These are phyloP conservation scores for Cirrhinus molitorella DNA, from an alignment of 2,797 vertebrate species.

Conservation along the genomic window DNA sequence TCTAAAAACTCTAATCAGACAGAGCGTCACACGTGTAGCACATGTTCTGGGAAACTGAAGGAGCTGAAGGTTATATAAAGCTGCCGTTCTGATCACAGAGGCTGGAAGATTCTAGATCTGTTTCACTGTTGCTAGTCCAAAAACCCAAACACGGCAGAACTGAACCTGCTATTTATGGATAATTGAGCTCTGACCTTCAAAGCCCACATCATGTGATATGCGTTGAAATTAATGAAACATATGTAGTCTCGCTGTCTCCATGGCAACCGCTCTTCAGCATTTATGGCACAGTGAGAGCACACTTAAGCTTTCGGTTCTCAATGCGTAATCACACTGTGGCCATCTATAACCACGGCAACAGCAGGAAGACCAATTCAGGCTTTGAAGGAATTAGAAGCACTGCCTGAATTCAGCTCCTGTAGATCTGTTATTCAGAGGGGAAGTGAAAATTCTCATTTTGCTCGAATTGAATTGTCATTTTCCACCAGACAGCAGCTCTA, in stretches of 20 bases:
- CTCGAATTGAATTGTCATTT: constrained; percentile 8
- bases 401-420: background rate
- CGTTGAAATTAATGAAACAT: constrained; percentile 57
- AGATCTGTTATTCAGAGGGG: background rate
- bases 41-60: background rate
- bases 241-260: constrained; percentile 68
- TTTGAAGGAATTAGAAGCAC: constrained; percentile 27
- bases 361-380: constrained; percentile 32
- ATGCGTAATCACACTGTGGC: constrained; percentile 49
- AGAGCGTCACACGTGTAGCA: background rate
- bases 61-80: constrained; percentile 19
- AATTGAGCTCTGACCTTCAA: constrained; percentile 49
- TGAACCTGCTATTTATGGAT: constrained; percentile 34
- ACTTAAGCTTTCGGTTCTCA: constrained; percentile 49
- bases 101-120: background rate
- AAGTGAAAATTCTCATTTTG: background rate
- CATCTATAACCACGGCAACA: constrained; percentile 60
- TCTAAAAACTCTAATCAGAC: background rate
- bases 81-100: background rate
- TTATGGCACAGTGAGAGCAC: constrained; percentile 42
- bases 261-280: constrained; percentile 69
- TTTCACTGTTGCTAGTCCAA: constrained; percentile 18
- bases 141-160: constrained; percentile 1
- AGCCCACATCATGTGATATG: constrained; percentile 19
- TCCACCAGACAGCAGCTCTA: background rate